Conservation (phyloP, 2,113 vertebrate genomes). For the Phoxinus phoxinus region DNA sequence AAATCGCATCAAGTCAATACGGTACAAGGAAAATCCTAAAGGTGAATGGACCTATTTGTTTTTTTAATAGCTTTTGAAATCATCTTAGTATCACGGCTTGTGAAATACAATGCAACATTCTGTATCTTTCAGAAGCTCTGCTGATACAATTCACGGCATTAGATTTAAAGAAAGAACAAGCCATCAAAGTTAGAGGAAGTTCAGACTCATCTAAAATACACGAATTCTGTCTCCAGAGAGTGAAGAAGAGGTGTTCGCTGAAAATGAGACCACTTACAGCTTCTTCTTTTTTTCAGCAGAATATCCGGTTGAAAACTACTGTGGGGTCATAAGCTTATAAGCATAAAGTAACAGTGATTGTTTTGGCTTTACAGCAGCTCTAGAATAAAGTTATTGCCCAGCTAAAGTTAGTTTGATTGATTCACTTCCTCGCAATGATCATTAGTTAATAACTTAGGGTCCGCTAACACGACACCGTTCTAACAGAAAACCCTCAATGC, state of each 20-base stretch:
- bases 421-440: too few species aligned
- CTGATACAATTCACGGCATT: not conserved
- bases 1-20: not conserved
- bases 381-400: too few species aligned
- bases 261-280: not conserved
- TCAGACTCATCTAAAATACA: not conserved
- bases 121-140: not conserved
- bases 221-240: not conserved
- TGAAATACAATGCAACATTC: not conserved
- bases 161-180: not conserved
- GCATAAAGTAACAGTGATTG: too few species aligned
- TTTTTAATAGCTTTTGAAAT: slow-evolving; percentile 1
- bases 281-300: not conserved
- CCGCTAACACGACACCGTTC: too few species aligned
- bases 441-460: too few species aligned
- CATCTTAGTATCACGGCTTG: not conserved
- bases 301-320: not conserved
- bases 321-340: not conserved
- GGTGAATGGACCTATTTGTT: slow-evolving; percentile 1
- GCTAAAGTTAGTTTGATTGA: too few species aligned
- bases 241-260: not conserved
- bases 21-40: slow-evolving; percentile 4
- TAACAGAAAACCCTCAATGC: too few species aligned
- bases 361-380: too few species aligned
- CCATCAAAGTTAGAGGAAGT: not conserved